A percentile compares a stretch with the other conserved stretches of the same genome.
Evolutionary conservation across 2,797 vertebrate species (phyloP).

Genomic region (Prunella strophiata): DNA sequence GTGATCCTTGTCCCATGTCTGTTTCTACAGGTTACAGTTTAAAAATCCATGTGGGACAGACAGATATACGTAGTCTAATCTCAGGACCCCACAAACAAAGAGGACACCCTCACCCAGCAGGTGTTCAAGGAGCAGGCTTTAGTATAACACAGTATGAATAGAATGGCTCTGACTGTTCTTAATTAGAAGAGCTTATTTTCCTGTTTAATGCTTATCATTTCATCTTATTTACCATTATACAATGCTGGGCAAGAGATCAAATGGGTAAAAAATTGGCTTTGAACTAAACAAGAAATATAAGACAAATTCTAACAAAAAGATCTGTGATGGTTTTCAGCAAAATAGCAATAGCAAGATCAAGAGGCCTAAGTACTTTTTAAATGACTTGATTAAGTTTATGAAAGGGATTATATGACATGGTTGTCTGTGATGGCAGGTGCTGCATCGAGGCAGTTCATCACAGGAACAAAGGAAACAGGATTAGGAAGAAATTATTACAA

Average conservation of each 20-base stretch:
- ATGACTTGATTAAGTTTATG: background rate
- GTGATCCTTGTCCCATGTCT: background rate
- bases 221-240: background rate
- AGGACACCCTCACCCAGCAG: background rate
- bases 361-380: background rate
- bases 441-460: background rate
- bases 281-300: constrained; percentile 2
- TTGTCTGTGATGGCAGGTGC: constrained; percentile 24
- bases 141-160: background rate
- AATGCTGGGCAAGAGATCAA: background rate
- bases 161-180: background rate
- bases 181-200: background rate
- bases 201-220: background rate
- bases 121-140: background rate
- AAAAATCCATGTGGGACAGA: background rate
- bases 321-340: background rate
- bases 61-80: background rate
- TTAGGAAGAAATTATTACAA: constrained; percentile 17
- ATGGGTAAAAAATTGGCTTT: background rate
- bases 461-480: constrained; percentile 21
- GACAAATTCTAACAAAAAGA: background rate
- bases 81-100: background rate
- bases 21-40: background rate
- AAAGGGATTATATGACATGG: constrained; percentile 32
- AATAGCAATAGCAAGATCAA: constrained; percentile 8